phyloP scores from a whole-genome alignment of 2,113 vertebrate genomes.

The Petromus typicus region DNA sequence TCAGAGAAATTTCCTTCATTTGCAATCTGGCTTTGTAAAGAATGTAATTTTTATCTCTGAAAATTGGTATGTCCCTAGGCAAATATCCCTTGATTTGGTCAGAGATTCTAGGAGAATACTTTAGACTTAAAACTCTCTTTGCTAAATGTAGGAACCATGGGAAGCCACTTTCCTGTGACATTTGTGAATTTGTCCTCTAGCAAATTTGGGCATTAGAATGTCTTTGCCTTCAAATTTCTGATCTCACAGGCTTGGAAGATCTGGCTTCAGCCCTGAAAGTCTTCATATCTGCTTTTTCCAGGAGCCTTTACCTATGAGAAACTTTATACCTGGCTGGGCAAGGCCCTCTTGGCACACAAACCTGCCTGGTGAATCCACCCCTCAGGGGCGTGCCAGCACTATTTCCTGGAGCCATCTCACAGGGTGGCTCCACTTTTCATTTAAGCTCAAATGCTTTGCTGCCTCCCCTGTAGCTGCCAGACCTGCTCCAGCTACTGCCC shows the following conservation, averaged over 20 bases:
- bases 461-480: slow-evolving; percentile 61
- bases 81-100: slow-evolving; percentile 38
- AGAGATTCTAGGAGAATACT: slow-evolving; percentile 6
- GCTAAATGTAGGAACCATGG: slow-evolving; percentile 4
- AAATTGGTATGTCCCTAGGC: slow-evolving; percentile 29
- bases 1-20: slow-evolving; percentile 36
- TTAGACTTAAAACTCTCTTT: background rate
- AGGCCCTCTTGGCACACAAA: slow-evolving; percentile 60
- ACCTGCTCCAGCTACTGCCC: slow-evolving; percentile 65
- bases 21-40: slow-evolving; percentile 33
- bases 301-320: background rate
- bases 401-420: slow-evolving; percentile 79
- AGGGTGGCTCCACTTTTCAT: slow-evolving; percentile 74
- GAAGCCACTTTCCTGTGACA: background rate
- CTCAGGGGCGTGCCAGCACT: slow-evolving; percentile 69
- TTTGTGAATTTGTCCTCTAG: slow-evolving; percentile 6
- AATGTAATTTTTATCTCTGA: slow-evolving; percentile 40
- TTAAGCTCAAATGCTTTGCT: slow-evolving; percentile 70
- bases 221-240: slow-evolving; percentile 43
- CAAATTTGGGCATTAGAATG: background rate
- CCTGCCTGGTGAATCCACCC: slow-evolving; percentile 60
- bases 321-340: background rate
- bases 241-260: background rate
- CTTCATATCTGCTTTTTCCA: background rate
- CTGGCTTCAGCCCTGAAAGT: slow-evolving; percentile 29